These are phyloP conservation scores for Oryzias javanicus DNA, from an alignment of 2,113 vertebrate species.

Conservation along the genomic window DNA sequence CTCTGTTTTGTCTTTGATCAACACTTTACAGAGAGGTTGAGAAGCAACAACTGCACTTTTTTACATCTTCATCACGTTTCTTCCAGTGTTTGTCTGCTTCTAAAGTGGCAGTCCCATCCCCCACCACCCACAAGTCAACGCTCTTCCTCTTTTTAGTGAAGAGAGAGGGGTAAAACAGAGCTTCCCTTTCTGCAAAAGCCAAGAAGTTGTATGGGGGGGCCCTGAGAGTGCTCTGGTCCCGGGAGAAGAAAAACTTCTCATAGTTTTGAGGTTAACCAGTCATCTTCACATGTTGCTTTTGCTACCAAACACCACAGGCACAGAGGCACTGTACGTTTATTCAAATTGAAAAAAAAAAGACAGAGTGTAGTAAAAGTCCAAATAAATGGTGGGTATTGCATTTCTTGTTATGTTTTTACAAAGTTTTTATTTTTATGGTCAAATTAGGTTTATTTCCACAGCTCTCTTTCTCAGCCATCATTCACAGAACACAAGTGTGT, in stretches of 20 bases:
- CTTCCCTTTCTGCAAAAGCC: not conserved
- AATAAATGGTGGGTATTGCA: slow-evolving; percentile 7
- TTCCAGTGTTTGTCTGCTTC: not conserved
- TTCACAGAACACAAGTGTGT: slow-evolving; percentile 1
- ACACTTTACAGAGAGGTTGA: too few species aligned
- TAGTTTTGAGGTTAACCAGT: slow-evolving; percentile 10
- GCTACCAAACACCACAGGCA: slow-evolving; percentile 5
- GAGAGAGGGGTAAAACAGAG: not conserved
- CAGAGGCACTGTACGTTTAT: not conserved
- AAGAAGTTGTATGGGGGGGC: not conserved
- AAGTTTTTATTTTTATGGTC: slow-evolving; percentile 8
- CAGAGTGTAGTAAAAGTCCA: slow-evolving; percentile 1
- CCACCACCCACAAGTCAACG: not conserved
- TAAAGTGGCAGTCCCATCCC: slow-evolving; percentile 4
- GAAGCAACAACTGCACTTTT: not conserved
- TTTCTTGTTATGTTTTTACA: slow-evolving; percentile 18
- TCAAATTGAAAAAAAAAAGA: slow-evolving; percentile 11
- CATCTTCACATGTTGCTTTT: slow-evolving; percentile 13
- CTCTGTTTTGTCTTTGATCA: too few species aligned
- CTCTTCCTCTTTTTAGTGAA: not conserved
- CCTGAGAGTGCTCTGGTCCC: slow-evolving; percentile 12
- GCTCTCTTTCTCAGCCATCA: slow-evolving; percentile 3
- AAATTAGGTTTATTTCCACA: slow-evolving; percentile 32
- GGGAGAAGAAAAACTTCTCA: slow-evolving; percentile 1
- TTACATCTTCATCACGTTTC: slow-evolving; percentile 1